Conservation (phyloP, 1,140 invertebrate genomes). For the Drosophila punjabiensis region DNA sequence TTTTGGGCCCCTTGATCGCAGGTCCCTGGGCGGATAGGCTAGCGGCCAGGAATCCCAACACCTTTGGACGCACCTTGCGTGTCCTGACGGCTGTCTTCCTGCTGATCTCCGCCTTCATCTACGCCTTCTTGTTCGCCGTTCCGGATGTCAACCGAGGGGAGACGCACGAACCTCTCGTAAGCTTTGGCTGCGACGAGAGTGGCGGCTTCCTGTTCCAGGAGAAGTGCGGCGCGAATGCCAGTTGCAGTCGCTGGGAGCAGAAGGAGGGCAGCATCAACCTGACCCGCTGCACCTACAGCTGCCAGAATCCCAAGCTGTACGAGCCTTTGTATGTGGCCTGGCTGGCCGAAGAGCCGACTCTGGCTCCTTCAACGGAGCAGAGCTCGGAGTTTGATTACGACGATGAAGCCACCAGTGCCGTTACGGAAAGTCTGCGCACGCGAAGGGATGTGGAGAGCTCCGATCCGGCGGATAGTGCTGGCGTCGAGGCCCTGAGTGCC, state of each 20-base stretch:
- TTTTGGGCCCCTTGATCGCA: conserved; percentile 89
- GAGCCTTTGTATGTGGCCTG: conserved; percentile 77
- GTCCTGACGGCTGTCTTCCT: conserved; percentile 90
- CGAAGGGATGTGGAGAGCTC: conserved; percentile 27
- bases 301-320: conserved; percentile 85
- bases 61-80: conserved; percentile 86
- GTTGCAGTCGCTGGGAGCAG: conserved; percentile 89
- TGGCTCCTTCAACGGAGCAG: conserved; percentile 69
- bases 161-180: conserved; percentile 87
- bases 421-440: conserved; percentile 62
- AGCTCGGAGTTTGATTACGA: conserved; percentile 83
- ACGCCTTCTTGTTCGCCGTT: conserved; percentile 88
- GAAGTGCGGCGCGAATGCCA: conserved; percentile 87
- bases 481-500: conserved; percentile 61
- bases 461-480: conserved; percentile 57
- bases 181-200: conserved; percentile 89
- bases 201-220: conserved; percentile 90
- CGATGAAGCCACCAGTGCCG: conserved; percentile 68
- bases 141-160: conserved; percentile 87
- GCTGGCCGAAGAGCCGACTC: conserved; percentile 62
- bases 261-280: conserved; percentile 86
- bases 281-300: conserved; percentile 87
- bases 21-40: conserved; percentile 90
- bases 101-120: conserved; percentile 89
- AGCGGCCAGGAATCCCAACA: conserved; percentile 82